Percentiles rank a stretch among this genome's conserved stretches.
Conservation (phyloP, 1,140 invertebrate genomes). For the Cyphomyrmex costatus region DNA sequence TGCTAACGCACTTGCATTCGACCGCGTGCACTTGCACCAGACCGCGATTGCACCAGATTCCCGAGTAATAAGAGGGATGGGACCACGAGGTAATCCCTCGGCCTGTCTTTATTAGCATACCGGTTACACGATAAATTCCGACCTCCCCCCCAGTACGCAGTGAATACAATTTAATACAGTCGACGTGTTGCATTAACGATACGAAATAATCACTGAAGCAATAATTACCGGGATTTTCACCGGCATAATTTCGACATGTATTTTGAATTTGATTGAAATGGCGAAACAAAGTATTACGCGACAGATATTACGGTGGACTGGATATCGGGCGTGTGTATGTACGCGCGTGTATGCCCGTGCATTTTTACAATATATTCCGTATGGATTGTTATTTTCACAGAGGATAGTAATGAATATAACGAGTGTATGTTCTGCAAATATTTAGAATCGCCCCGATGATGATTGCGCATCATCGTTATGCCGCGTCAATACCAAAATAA, state of each 20-base stretch:
- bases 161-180: slow-evolving; percentile 53
- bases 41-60: slow-evolving; percentile 42
- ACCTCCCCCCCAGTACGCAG: background rate
- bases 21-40: slow-evolving; percentile 49
- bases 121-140: slow-evolving; percentile 33
- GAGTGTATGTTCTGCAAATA: slow-evolving; percentile 42
- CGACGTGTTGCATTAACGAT: slow-evolving; percentile 41
- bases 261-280: slow-evolving; percentile 35
- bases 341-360: background rate
- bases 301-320: background rate
- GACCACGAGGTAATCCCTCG: slow-evolving; percentile 36
- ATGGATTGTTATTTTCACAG: slow-evolving; percentile 51
- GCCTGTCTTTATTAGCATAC: slow-evolving; percentile 55
- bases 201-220: slow-evolving; percentile 51
- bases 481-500: slow-evolving; percentile 8
- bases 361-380: slow-evolving; percentile 50
- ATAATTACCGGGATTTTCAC: slow-evolving; percentile 58
- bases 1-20: slow-evolving; percentile 48
- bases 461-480: slow-evolving; percentile 51
- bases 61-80: slow-evolving; percentile 39
- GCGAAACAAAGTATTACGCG: background rate
- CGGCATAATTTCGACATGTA: slow-evolving; percentile 35
- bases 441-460: slow-evolving; percentile 34
- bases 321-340: background rate
- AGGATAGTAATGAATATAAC: slow-evolving; percentile 38